A percentile compares a stretch with the other conserved stretches of the same genome.
phyloP scores from a whole-genome alignment of 1,140 invertebrate species.

The Aphelenchoides avenae region DNA sequence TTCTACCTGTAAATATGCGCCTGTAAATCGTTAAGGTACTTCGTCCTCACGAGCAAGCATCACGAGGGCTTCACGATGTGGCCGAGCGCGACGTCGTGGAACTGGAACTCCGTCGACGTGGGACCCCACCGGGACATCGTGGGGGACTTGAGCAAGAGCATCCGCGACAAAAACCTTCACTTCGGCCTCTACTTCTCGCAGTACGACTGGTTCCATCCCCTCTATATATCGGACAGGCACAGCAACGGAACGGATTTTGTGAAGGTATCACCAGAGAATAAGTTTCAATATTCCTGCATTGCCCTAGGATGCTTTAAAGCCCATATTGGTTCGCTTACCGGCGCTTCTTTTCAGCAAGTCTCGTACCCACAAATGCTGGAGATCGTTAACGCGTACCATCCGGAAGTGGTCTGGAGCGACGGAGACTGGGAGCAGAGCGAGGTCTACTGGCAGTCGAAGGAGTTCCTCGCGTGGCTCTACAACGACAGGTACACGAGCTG shows the following conservation, averaged over 20 bases:
- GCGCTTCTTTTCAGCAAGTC: too few relatives aligned
- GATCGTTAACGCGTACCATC: constrained; percentile 71
- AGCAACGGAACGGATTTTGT: constrained; percentile 4
- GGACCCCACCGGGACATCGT: constrained; percentile 78
- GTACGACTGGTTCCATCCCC: constrained; percentile 60
- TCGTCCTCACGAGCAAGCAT: constrained; percentile 86
- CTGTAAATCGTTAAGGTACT: constrained; percentile 66
- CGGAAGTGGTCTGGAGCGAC: constrained; percentile 84
- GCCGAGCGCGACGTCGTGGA: constrained; percentile 78
- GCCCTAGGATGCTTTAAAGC: too few relatives aligned
- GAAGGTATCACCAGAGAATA: too few relatives aligned
- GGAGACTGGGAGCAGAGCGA: constrained; percentile 65
- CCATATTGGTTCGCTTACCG: too few relatives aligned
- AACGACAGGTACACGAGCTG: constrained; percentile 67
- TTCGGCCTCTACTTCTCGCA: constrained; percentile 63
- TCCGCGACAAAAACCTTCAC: constrained; percentile 54
- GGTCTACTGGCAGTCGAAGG: constrained; percentile 70
- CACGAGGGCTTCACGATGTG: constrained; percentile 86
- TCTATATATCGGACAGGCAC: constrained; percentile 26
- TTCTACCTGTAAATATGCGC: constrained; percentile 2
- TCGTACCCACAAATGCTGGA: constrained; percentile 64
- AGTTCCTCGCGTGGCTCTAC: constrained; percentile 81
- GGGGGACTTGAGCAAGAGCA: constrained; percentile 62
- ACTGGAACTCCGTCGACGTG: constrained; percentile 82
- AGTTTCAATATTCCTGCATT: neutral